Conservation (phyloP, 2,113 vertebrate species). For the Heterotis niloticus region DNA sequence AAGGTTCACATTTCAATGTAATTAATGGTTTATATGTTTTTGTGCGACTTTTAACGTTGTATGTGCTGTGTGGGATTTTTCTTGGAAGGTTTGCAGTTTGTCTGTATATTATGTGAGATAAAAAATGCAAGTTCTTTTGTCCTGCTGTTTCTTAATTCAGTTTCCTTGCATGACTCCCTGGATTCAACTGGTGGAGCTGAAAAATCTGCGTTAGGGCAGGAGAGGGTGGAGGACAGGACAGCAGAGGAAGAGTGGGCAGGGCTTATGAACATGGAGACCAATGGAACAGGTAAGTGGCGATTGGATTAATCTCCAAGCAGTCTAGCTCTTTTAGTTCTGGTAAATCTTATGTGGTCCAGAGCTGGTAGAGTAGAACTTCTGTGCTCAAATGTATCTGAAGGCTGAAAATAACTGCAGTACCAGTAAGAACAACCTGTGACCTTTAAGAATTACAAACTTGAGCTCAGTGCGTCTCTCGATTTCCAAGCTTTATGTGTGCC, state of each 20-base stretch:
- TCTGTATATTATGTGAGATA: background rate
- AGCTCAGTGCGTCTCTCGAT: too few relatives aligned
- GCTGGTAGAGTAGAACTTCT: too few relatives aligned
- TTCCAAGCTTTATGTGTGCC: too few relatives aligned
- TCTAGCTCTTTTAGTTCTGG: too few relatives aligned
- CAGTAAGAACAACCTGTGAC: too few relatives aligned
- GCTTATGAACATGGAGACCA: slow-evolving; percentile 48
- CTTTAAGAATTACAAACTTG: too few relatives aligned
- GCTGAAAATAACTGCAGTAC: too few relatives aligned
- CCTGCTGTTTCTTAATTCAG: slow-evolving; percentile 47
- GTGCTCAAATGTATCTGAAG: too few relatives aligned
- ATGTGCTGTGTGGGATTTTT: background rate
- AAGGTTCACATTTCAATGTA: slow-evolving; percentile 6
- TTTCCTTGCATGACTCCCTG: slow-evolving; percentile 77
- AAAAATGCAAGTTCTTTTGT: background rate
- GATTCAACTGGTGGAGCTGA: slow-evolving; percentile 65
- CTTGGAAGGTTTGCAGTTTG: background rate
- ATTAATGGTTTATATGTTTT: background rate
- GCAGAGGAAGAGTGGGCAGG: slow-evolving; percentile 36
- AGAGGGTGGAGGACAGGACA: slow-evolving; percentile 22
- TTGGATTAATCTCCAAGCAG: slow-evolving; percentile 5
- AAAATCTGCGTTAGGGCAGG: slow-evolving; percentile 31
- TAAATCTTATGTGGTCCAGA: too few relatives aligned
- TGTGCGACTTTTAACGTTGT: background rate
- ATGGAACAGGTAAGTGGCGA: slow-evolving; percentile 54